Evolutionary conservation across 1,140 invertebrate species (phyloP).

Genomic region (Cylas formicarius): DNA sequence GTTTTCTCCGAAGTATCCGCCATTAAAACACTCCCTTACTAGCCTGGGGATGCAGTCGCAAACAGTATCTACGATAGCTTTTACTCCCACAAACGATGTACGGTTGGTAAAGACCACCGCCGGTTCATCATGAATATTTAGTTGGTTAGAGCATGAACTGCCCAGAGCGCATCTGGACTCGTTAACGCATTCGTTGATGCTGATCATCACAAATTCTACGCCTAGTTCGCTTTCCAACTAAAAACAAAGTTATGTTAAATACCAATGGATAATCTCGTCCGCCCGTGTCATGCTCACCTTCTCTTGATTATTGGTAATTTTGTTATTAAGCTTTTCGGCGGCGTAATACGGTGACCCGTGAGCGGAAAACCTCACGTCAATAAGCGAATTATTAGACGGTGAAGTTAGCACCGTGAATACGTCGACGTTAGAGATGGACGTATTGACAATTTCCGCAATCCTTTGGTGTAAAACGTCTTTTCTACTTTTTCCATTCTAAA

Average conservation of each 20-base stretch:
- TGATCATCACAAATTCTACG: conserved; percentile 70
- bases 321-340: conserved; percentile 75
- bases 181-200: conserved; percentile 79
- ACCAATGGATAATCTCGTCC: not conserved
- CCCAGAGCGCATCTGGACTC: conserved; percentile 58
- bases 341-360: conserved; percentile 88
- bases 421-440: conserved; percentile 75
- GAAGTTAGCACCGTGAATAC: conserved; percentile 82
- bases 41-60: conserved; percentile 47
- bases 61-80: conserved; percentile 66
- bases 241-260: conserved; percentile 12
- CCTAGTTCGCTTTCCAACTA: conserved; percentile 63
- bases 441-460: conserved; percentile 68
- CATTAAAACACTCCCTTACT: conserved; percentile 59
- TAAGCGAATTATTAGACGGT: conserved; percentile 47
- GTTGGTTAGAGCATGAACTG: conserved; percentile 63
- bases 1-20: conserved; percentile 45
- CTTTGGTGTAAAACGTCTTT: conserved; percentile 63
- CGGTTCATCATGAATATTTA: conserved; percentile 65
- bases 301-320: conserved; percentile 47
- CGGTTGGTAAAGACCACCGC: conserved; percentile 80
- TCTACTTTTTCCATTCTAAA: conserved; percentile 56
- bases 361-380: conserved; percentile 84
- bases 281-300: conserved; percentile 45
- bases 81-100: conserved; percentile 82